Evolutionary conservation across 2,113 vertebrate species (phyloP), one percentile per base, ranked within the genome.

Genomic region (Sinocyclocheilus maitianheensis): DNA sequence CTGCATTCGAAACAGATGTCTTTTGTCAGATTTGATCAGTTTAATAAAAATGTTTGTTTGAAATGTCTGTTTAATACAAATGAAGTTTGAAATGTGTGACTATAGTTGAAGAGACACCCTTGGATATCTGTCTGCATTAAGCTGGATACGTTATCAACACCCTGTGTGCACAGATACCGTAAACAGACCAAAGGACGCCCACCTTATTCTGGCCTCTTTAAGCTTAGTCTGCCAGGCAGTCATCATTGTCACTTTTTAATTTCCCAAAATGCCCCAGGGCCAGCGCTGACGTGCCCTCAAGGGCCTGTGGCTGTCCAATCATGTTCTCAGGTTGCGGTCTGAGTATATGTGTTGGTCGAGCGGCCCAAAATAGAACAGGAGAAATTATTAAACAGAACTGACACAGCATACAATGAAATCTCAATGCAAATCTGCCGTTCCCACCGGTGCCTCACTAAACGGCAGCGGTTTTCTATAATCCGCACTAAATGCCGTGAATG

Each of bases 191-290:
- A 24, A 24, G 37, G n/a, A 60, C 6, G 30, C 67, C 67, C 67
- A 26, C 46, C 65, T 48, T 46, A 81, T 67, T 80, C 65, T 22
- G 60, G 46, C 63, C 71, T 4, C 12, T 48, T 58, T 65, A 71
- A 30, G 22, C n/a, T 65, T 40, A 26, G 63, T 77, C 87, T 81
- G 87, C 74, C 74, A 72, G 18, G 26, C 58, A 81, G 76, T 34
- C 58, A 72, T 89, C 85, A 89, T 62, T 89, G 84, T 88, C 87
- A 84, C 81, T 86, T 86, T 69, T 84, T 86, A 77, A 89, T 86
- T 81, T 89, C 76, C 85, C 58, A 86, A 46, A 86, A 86, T 81
- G 85, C 75, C 87, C 84, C 81, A 46, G 55, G 84, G 87, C 75
- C 37, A 79, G 1, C 2, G n/a, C 24, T 62, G 24, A 37, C 20